phyloP scores from a whole-genome alignment of 2,888 invertebrate species.

The Andrena praecox region DNA sequence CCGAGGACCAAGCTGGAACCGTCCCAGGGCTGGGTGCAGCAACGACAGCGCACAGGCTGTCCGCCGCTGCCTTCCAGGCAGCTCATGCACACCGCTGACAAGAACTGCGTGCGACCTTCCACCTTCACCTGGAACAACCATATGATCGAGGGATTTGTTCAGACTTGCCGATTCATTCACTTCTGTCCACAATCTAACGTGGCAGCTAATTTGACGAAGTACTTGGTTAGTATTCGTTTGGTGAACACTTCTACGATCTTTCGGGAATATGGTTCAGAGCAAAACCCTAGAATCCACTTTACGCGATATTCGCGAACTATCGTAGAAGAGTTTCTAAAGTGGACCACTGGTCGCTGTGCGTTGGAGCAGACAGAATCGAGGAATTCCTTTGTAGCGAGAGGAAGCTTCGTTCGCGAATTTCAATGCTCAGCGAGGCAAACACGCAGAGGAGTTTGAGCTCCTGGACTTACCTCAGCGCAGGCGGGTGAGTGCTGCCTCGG shows the following conservation, averaged over 20 bases:
- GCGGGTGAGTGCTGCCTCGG: conserved; percentile 95
- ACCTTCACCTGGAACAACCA: conserved; percentile 91
- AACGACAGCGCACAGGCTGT: conserved; percentile 92
- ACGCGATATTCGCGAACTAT: too few relatives aligned
- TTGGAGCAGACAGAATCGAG: too few relatives aligned
- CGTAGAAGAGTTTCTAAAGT: too few relatives aligned
- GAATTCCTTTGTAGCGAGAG: too few relatives aligned
- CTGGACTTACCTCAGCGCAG: conserved; percentile 91
- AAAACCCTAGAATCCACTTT: too few relatives aligned
- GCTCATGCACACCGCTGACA: conserved; percentile 97
- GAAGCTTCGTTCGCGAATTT: too few relatives aligned
- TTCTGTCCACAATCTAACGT: too few relatives aligned
- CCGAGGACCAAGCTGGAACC: conserved; percentile 97
- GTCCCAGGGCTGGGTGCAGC: conserved; percentile 95
- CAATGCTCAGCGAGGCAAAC: background rate
- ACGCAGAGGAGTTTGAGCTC: background rate
- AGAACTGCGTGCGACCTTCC: conserved; percentile 95
- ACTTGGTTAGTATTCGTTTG: too few relatives aligned
- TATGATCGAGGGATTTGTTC: conserved; percentile 15
- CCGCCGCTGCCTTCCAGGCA: conserved; percentile 94
- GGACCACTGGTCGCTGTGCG: too few relatives aligned
- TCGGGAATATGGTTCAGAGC: background rate
- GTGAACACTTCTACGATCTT: background rate
- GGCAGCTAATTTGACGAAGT: background rate
- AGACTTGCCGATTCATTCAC: background rate